Evolutionary conservation across 1,140 invertebrate species (phyloP), one percentile per base, ranked within the genome.

Genomic region (Ooceraea biroi): DNA sequence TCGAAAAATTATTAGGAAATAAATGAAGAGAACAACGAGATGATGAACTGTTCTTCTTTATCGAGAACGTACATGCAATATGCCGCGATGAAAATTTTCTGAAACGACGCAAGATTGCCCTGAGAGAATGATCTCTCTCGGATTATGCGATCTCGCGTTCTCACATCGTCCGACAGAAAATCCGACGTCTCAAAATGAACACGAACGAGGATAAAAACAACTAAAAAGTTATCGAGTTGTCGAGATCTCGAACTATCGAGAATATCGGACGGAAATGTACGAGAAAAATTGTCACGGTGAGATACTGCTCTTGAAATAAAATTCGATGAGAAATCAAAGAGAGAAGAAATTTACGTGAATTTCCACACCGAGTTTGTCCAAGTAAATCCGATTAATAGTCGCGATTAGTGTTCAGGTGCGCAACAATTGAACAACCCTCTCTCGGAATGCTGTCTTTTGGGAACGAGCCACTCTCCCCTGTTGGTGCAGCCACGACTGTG

Each of bases 401-500:
- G 36, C 19, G 12, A 44, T 10, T 19, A 41, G 55, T 78, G 30
- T 78, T 71, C 17, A 80, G 27, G 44, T 57, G 50, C 36, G 50
- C 57, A 50, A 27, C 63, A 78, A 36, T 7, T 63, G 48, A n/a
- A 52, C 50, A 27, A 44, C 55, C 22, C 57, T 14, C 66, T 19
- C 57, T 57, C 12, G 27, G n/a, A 71, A 71, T 27, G 44, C 19
- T 14, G 11, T 44, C 65, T 36, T 36, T 7, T 36, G 36, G 17
- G 76, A 69, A 44, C 61, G 52, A 8, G 22, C 14, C 66, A 50
- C 46, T 50, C 48, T 85, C 19, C 50, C 19, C 50, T 46, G 65
- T 30, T 87, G 85, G 46, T 89, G 85, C 66, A 89, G 68, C 85
- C 76, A 19, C 88, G 77, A 61, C 88, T 80, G 85, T 89, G 87